Percentiles rank a stretch among this genome's conserved stretches.
These are phyloP conservation scores for Ophthalmolycus amberensis DNA, from an alignment of 2,113 vertebrate species.

Conservation along the genomic window DNA sequence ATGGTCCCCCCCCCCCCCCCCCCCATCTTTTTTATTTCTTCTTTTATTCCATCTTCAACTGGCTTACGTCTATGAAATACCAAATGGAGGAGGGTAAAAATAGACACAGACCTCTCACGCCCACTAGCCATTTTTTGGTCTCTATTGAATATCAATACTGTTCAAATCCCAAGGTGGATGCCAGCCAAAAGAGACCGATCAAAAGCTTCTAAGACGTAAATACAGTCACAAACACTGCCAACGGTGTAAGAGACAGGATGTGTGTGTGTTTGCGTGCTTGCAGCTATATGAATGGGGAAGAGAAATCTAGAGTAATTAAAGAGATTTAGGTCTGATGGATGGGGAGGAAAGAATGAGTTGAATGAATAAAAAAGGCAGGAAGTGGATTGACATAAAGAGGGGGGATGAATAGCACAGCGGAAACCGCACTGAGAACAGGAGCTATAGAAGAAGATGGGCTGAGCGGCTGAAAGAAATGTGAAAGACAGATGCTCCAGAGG, in stretches of 20 bases:
- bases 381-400: conserved; percentile 53
- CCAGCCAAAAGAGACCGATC: conserved; percentile 64
- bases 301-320: conserved; percentile 65
- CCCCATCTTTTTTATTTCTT: not conserved
- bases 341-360: conserved; percentile 53
- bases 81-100: conserved; percentile 64
- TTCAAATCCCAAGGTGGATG: conserved; percentile 62
- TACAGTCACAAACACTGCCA: conserved; percentile 52
- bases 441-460: conserved; percentile 23
- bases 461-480: conserved; percentile 26
- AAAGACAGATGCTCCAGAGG: conserved; percentile 28
- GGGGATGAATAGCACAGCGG: conserved; percentile 36
- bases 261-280: conserved; percentile 10
- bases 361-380: conserved; percentile 63
- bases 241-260: conserved; percentile 22
- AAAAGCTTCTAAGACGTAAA: conserved; percentile 69
- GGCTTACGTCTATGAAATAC: conserved; percentile 57
- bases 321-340: conserved; percentile 68
- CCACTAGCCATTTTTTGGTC: conserved; percentile 63
- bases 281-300: conserved; percentile 53
- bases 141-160: conserved; percentile 72
- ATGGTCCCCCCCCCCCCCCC: not conserved
- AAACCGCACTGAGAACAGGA: conserved; percentile 45
- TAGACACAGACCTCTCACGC: conserved; percentile 64
- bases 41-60: conserved; percentile 44